Evolutionary conservation across 1,140 invertebrate genomes (phyloP).

Genomic region (Orchesella cincta): DNA sequence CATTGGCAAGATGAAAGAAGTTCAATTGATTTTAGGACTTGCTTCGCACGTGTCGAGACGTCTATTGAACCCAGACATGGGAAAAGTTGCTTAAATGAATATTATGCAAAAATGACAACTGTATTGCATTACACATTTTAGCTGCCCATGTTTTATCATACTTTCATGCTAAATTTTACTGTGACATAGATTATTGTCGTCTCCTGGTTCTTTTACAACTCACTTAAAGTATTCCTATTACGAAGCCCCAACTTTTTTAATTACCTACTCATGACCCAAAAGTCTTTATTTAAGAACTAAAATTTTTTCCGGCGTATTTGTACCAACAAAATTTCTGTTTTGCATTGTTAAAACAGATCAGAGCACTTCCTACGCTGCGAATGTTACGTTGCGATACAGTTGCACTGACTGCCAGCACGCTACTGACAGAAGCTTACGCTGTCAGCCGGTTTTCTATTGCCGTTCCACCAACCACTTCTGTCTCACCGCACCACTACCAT

Average conservation of each 20-base stretch:
- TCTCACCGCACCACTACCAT: no score
- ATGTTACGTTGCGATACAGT: background rate
- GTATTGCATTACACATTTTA: background rate
- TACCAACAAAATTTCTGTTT: background rate
- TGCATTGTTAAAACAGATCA: background rate
- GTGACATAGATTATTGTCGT: no score
- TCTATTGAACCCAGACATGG: no score
- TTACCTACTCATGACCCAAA: no score
- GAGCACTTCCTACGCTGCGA: background rate
- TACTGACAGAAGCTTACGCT: background rate
- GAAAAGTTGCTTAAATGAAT: no score
- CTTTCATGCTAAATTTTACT: background rate
- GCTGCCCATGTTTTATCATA: background rate
- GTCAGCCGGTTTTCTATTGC: conserved; percentile 16
- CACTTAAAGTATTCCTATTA: no score
- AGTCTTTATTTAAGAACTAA: background rate
- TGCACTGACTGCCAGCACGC: background rate
- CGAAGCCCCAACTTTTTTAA: no score
- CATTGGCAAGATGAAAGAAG: no score
- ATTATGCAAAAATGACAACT: background rate
- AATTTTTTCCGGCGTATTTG: no score
- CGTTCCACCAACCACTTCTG: background rate
- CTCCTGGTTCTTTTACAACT: no score
- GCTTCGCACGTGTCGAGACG: no score
- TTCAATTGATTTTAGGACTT: no score